These are phyloP conservation scores for Lampris incognitus DNA, from an alignment of 2,113 vertebrate species.

Conservation along the genomic window DNA sequence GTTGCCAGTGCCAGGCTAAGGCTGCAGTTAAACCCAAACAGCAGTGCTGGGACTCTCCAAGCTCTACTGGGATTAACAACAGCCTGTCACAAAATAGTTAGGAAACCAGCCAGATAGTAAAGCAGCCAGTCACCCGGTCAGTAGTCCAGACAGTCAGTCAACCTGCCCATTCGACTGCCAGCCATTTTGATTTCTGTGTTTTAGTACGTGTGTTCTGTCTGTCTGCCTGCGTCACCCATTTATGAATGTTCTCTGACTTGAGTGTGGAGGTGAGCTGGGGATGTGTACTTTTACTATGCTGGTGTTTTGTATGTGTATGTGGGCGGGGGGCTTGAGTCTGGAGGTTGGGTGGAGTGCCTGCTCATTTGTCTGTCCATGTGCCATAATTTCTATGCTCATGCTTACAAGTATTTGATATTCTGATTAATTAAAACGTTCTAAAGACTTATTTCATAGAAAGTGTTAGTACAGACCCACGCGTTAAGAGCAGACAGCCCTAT, in stretches of 20 bases:
- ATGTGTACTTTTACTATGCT: too few relatives aligned
- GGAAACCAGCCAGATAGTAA: slow-evolving; percentile 24
- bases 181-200: not conserved
- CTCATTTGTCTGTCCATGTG: too few relatives aligned
- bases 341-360: too few relatives aligned
- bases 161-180: not conserved
- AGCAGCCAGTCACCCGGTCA: slow-evolving; percentile 25
- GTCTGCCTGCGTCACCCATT: not conserved
- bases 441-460: too few relatives aligned
- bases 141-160: slow-evolving; percentile 7
- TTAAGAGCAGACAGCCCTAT: too few relatives aligned
- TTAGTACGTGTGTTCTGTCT: not conserved
- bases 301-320: too few relatives aligned
- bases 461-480: too few relatives aligned
- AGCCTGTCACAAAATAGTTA: slow-evolving; percentile 63
- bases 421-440: too few relatives aligned
- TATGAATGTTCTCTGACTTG: not conserved
- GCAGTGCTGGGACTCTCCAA: slow-evolving; percentile 62
- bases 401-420: too few relatives aligned
- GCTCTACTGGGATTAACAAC: slow-evolving; percentile 71
- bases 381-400: too few relatives aligned
- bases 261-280: too few relatives aligned
- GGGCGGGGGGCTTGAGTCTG: too few relatives aligned
- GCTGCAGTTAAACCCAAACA: slow-evolving; percentile 62
- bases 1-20: slow-evolving; percentile 50